Conservation (phyloP, 2,113 vertebrate species). For the Nothoprocta pentlandii region DNA sequence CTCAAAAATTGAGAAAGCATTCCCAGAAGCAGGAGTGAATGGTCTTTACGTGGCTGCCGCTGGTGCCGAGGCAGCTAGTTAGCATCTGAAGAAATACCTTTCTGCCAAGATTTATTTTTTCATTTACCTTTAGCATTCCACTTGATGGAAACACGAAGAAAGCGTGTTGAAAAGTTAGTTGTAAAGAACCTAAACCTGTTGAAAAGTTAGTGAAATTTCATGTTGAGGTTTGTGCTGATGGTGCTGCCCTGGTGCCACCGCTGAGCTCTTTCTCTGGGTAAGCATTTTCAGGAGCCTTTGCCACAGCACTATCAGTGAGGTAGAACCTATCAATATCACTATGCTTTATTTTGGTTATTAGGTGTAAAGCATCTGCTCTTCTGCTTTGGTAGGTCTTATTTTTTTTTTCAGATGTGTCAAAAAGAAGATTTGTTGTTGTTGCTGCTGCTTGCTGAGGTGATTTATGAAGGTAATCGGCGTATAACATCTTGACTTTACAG, state of each 20-base stretch:
- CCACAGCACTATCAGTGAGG: neutral
- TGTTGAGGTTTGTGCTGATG: neutral
- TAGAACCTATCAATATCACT: neutral
- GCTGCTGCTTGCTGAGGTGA: neutral
- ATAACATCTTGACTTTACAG: neutral
- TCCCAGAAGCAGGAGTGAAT: neutral
- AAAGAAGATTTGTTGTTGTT: neutral
- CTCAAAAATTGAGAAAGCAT: neutral
- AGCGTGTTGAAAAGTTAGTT: neutral
- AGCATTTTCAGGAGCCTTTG: neutral
- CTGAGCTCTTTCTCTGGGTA: neutral
- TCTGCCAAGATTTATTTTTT: neutral
- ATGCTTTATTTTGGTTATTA: neutral
- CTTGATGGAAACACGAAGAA: rapidly evolving
- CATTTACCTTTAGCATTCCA: neutral
- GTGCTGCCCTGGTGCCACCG: neutral
- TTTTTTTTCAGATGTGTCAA: neutral
- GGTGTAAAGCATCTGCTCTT: neutral
- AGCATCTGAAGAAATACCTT: neutral
- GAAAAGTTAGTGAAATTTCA: neutral
- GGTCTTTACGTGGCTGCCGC: neutral
- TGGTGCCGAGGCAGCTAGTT: neutral
- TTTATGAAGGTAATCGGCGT: neutral
- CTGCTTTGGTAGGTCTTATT: neutral
- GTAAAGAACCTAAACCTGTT: neutral